These are phyloP conservation scores for Pristionchus maxplancki DNA, from an alignment of 2,888 invertebrate genomes.

Conservation along the genomic window DNA sequence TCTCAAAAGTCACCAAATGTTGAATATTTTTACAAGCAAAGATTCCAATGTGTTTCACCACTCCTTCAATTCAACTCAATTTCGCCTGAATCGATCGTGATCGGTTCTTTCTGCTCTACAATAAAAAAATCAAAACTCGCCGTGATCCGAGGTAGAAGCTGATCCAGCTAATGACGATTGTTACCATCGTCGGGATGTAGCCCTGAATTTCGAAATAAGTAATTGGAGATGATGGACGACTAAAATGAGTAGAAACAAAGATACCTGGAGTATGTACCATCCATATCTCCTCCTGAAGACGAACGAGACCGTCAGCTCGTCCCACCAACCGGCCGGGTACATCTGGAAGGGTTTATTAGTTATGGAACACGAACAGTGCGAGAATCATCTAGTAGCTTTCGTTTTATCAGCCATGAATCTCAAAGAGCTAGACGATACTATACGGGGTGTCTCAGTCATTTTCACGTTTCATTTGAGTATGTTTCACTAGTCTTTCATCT, in stretches of 20 bases:
- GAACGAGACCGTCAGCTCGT: slow-evolving; percentile 76
- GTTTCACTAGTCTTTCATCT: background rate
- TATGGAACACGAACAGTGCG: too few species aligned
- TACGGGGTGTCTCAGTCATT: too few species aligned
- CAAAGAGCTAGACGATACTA: too few species aligned
- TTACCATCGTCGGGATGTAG: slow-evolving; percentile 77
- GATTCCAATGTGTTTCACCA: background rate
- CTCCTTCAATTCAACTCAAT: background rate
- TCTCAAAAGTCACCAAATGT: too few species aligned
- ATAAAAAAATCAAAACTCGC: slow-evolving; percentile 53
- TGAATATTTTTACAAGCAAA: too few species aligned
- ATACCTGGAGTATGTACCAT: slow-evolving; percentile 77
- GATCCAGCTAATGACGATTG: slow-evolving; percentile 78
- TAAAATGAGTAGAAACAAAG: background rate
- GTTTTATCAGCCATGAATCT: too few species aligned
- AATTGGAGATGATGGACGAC: background rate
- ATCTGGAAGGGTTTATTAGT: slow-evolving; percentile 58
- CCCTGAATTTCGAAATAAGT: slow-evolving; percentile 38
- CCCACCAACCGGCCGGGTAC: slow-evolving; percentile 78
- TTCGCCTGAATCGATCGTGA: too few species aligned
- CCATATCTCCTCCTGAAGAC: slow-evolving; percentile 77
- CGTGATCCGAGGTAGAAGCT: slow-evolving; percentile 77
- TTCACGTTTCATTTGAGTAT: too few species aligned
- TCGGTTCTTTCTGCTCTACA: background rate
- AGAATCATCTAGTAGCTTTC: too few species aligned